Percentiles rank a stretch among this genome's conserved stretches.
phyloP scores from a whole-genome alignment of 2,888 invertebrate genomes.

The Criorhina ranunculi region DNA sequence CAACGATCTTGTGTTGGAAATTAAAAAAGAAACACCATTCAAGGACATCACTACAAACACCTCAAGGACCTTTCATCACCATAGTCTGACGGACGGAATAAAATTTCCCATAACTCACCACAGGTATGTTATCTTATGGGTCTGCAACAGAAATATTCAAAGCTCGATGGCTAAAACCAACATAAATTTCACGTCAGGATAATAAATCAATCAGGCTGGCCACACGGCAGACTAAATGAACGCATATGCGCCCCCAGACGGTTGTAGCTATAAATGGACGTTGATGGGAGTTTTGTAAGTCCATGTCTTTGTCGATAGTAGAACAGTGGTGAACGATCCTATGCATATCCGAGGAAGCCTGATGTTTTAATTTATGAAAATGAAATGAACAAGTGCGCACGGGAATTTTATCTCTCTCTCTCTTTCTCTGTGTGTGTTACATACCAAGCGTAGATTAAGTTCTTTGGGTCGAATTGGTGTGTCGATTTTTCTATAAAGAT shows the following conservation, averaged over 20 bases:
- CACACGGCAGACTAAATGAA: constrained; percentile 30
- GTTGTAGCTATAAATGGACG: constrained; percentile 41
- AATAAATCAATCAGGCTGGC: constrained; percentile 69
- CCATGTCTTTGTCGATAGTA: constrained; percentile 31
- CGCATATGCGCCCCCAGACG: constrained; percentile 25
- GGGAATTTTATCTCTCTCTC: constrained; percentile 39
- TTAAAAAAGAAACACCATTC: constrained; percentile 21
- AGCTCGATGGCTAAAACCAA: constrained; percentile 25
- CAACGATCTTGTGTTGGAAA: constrained; percentile 15
- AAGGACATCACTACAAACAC: constrained; percentile 30
- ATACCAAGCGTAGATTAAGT: constrained; percentile 30
- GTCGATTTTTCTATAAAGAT: constrained; percentile 32
- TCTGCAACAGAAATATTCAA: constrained; percentile 21
- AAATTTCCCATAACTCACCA: constrained; percentile 51
- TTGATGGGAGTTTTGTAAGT: constrained; percentile 9
- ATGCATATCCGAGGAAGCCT: constrained; percentile 18
- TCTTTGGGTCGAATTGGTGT: constrained; percentile 51
- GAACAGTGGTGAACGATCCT: constrained; percentile 14
- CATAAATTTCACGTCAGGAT: constrained; percentile 64
- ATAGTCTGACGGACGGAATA: constrained; percentile 55
- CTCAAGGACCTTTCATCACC: constrained; percentile 56
- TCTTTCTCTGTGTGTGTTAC: no score
- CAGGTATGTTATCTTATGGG: constrained; percentile 60
- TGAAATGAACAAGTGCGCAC: constrained; percentile 53
- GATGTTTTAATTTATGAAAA: constrained; percentile 45